A percentile compares a stretch with the other conserved stretches of the same genome.
Evolutionary conservation across 1,140 invertebrate genomes (phyloP).

Genomic region (Dendrolimus kikuchii): DNA sequence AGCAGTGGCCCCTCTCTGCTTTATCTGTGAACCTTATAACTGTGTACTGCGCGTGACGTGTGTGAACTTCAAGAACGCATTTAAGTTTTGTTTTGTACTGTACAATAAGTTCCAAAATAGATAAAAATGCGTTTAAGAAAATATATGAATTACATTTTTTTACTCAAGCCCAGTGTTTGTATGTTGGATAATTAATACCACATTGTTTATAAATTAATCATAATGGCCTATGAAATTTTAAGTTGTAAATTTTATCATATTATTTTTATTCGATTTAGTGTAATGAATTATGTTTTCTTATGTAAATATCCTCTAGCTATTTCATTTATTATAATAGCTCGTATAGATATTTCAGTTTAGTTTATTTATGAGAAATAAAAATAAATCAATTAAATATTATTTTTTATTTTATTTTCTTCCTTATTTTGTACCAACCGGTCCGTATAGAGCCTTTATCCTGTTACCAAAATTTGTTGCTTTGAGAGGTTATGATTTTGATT

Average conservation of each 20-base stretch:
- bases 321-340: conserved; percentile 51
- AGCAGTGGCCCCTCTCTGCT: too few relatives aligned
- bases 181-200: too few relatives aligned
- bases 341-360: conserved; percentile 56
- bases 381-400: conserved; percentile 56
- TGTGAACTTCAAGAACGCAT: too few relatives aligned
- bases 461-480: too few relatives aligned
- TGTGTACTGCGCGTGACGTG: too few relatives aligned
- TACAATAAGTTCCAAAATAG: too few relatives aligned
- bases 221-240: conserved; percentile 31
- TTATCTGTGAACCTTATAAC: too few relatives aligned
- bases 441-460: conserved; percentile 29
- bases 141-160: too few relatives aligned
- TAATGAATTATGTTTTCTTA: conserved; percentile 45
- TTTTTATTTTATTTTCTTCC: conserved; percentile 35
- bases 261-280: conserved; percentile 25
- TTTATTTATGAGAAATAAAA: conserved; percentile 61
- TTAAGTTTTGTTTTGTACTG: too few relatives aligned
- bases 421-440: conserved; percentile 34
- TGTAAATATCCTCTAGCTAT: conserved; percentile 59
- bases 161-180: too few relatives aligned
- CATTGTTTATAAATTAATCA: conserved; percentile 12
- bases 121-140: too few relatives aligned
- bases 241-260: conserved; percentile 64
- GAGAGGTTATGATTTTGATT: too few relatives aligned